A percentile compares a stretch with the other conserved stretches of the same genome.
Evolutionary conservation across 2,797 vertebrate species (phyloP).

Genomic region (Aselliscus stoliczkanus): DNA sequence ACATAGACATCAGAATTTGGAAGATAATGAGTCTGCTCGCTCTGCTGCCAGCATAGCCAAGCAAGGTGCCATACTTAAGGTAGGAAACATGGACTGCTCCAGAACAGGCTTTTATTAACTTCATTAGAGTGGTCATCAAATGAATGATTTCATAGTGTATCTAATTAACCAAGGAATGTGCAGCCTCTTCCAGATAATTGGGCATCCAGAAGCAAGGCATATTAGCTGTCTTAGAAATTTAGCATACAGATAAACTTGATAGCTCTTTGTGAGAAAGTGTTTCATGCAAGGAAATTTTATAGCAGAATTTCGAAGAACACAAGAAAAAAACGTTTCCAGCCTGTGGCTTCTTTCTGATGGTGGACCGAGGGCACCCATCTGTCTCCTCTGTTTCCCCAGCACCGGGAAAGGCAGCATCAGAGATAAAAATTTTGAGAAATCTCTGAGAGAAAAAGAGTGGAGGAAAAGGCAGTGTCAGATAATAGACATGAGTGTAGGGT

Average conservation of each 20-base stretch:
- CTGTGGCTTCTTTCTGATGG: background rate
- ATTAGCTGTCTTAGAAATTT: constrained; percentile 17
- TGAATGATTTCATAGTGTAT: constrained; percentile 59
- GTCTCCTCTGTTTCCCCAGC: background rate
- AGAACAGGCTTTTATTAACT: background rate
- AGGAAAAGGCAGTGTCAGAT: background rate
- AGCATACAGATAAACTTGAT: background rate
- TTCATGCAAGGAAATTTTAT: background rate
- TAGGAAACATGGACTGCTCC: background rate
- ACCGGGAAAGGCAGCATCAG: background rate
- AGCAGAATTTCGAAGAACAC: background rate
- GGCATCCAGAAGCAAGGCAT: background rate
- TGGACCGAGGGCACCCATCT: background rate
- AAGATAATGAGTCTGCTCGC: constrained; percentile 59
- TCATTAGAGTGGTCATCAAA: constrained; percentile 39
- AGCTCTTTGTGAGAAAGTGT: background rate
- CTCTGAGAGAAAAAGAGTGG: background rate
- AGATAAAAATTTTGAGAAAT: background rate
- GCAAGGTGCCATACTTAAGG: background rate
- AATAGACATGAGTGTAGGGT: background rate
- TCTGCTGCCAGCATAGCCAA: background rate
- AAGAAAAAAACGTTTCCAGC: background rate
- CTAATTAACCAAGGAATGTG: constrained; percentile 63
- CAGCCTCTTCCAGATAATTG: constrained; percentile 56
- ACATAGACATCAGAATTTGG: constrained; percentile 53